phyloP scores from a whole-genome alignment of 2,888 invertebrate genomes.

The Andricus quercusramuli region DNA sequence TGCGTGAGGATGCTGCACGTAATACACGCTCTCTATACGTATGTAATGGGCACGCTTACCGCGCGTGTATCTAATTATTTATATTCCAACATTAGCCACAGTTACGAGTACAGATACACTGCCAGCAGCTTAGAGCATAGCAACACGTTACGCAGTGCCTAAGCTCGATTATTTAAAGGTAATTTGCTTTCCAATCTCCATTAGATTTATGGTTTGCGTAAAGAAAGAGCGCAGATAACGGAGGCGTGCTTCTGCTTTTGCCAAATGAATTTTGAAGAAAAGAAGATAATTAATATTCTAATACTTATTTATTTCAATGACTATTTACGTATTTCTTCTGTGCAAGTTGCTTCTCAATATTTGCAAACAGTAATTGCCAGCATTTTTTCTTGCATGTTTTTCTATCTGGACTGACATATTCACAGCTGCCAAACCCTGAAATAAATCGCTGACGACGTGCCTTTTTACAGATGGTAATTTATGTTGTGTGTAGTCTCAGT shows the following conservation, averaged over 20 bases:
- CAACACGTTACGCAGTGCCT: slow-evolving; percentile 4
- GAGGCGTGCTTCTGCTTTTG: not conserved
- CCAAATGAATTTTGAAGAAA: not conserved
- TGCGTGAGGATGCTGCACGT: slow-evolving; percentile 12
- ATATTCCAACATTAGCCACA: slow-evolving; percentile 38
- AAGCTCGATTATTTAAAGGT: slow-evolving; percentile 35
- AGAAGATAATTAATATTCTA: slow-evolving; percentile 3
- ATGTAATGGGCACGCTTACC: slow-evolving; percentile 44
- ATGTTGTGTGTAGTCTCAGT: not conserved
- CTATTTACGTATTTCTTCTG: too few species aligned
- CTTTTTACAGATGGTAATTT: not conserved
- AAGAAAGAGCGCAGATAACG: slow-evolving; percentile 5
- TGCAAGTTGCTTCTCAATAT: too few species aligned
- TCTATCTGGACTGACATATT: not conserved
- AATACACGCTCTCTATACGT: slow-evolving; percentile 24
- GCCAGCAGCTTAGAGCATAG: not conserved
- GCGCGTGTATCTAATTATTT: slow-evolving; percentile 47
- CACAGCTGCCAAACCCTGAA: slow-evolving; percentile 2
- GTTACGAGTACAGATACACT: slow-evolving; percentile 35
- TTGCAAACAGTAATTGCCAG: too few species aligned
- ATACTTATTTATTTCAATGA: slow-evolving; percentile 3
- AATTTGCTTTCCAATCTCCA: slow-evolving; percentile 28
- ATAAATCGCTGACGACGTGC: not conserved
- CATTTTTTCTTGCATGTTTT: not conserved
- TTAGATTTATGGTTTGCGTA: slow-evolving; percentile 33